Percentiles rank a stretch among this genome's conserved stretches.
Conservation (phyloP, 2,797 vertebrate genomes). For the Distichodus sexfasciatus region DNA sequence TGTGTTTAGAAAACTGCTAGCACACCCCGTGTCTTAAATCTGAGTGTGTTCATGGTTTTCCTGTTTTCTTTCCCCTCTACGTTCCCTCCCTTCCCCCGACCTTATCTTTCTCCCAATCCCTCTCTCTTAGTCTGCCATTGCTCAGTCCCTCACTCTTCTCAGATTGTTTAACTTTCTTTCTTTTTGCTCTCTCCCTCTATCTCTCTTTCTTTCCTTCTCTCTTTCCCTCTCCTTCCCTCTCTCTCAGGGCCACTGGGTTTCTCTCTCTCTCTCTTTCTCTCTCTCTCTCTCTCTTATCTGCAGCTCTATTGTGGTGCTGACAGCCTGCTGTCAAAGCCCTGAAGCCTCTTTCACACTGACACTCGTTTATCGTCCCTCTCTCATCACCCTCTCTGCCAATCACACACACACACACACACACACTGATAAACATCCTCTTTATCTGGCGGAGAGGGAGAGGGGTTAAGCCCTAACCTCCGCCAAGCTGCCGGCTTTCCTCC, state of each 20-base stretch:
- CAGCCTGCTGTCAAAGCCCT: slow-evolving; percentile 50
- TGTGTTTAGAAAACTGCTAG: no score
- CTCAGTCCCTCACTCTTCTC: not conserved
- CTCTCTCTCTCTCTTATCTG: slow-evolving; percentile 37
- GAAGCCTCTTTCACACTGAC: slow-evolving; percentile 48
- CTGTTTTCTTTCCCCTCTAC: not conserved
- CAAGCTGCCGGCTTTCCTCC: slow-evolving; percentile 20
- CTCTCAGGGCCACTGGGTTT: slow-evolving; percentile 38
- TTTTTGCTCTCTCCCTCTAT: not conserved
- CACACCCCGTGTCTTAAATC: no score
- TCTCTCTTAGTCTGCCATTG: not conserved
- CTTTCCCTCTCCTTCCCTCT: not conserved
- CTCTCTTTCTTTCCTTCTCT: slow-evolving; percentile 26
- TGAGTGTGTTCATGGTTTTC: no score
- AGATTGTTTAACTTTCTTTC: not conserved
- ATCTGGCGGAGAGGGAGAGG: slow-evolving; percentile 42
- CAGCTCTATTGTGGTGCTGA: slow-evolving; percentile 45
- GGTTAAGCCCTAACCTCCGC: slow-evolving; percentile 46
- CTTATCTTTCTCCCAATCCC: not conserved
- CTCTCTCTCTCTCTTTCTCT: slow-evolving; percentile 10
- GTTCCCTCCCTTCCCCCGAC: not conserved
- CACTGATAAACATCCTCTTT: slow-evolving; percentile 52
- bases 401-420: slow-evolving; percentile 25
- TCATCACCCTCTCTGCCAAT: slow-evolving; percentile 47
- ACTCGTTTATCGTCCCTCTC: slow-evolving; percentile 53